A percentile compares a stretch with the other conserved stretches of the same genome.
phyloP scores from a whole-genome alignment of 37 sponge, comb jelly and placozoan species.

The Mnemiopsis leidyi region DNA sequence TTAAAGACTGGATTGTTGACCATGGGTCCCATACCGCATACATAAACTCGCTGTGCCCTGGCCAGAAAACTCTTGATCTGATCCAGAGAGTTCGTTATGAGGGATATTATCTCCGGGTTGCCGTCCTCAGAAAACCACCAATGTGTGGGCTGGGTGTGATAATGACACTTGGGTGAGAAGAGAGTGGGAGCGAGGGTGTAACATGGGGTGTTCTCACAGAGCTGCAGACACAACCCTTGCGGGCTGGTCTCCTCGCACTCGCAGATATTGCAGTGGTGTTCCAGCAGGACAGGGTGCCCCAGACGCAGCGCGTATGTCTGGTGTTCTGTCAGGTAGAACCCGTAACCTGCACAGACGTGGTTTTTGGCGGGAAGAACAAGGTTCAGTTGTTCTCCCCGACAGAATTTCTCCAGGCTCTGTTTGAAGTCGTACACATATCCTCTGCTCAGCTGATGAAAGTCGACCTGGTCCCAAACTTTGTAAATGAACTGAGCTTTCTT shows the following conservation, averaged over 20 bases:
- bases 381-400: not conserved
- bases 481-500: not conserved
- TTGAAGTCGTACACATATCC: not conserved
- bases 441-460: not conserved
- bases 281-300: not conserved
- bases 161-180: not conserved
- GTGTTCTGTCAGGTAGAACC: constrained; percentile 4
- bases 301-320: not conserved
- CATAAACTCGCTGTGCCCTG: not conserved
- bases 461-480: not conserved
- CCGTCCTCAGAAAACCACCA: constrained; percentile 2
- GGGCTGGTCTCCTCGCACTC: not conserved
- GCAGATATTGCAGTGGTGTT: not conserved
- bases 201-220: not conserved
- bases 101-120: not conserved
- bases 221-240: constrained; percentile 13
- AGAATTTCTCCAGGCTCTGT: not conserved
- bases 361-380: not conserved
- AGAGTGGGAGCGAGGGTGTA: not conserved
- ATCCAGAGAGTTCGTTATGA: not conserved
- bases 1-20: not conserved
- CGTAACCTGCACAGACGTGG: not conserved
- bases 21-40: not conserved
- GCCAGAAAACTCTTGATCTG: not conserved
- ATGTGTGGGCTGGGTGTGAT: not conserved